A percentile compares a stretch with the other conserved stretches of the same genome.
These are phyloP conservation scores for Elachura formosa DNA, from an alignment of 2,113 vertebrate species.

Conservation along the genomic window DNA sequence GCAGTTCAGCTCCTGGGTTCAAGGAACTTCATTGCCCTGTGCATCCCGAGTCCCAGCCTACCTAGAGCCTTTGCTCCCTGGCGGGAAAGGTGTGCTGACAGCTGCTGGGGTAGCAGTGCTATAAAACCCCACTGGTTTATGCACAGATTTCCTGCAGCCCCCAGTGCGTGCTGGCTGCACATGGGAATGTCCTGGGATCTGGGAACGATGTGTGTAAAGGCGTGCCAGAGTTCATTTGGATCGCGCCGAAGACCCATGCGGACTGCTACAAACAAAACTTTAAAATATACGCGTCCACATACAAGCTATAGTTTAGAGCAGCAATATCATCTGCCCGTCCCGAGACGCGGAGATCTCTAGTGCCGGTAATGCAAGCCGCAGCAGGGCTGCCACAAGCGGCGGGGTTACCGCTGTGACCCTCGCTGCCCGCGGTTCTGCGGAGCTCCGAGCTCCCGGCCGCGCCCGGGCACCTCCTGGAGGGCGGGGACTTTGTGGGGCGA, in stretches of 20 bases:
- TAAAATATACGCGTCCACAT: not conserved
- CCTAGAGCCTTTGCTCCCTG: not conserved
- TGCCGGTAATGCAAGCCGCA: not conserved
- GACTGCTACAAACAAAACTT: constrained; percentile 26
- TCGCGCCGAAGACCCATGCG: fast-evolving
- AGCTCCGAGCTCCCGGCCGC: not conserved
- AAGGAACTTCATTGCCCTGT: not conserved
- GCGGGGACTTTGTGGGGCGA: not conserved
- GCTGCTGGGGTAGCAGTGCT: not conserved
- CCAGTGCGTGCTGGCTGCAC: not conserved
- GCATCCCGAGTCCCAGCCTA: not conserved
- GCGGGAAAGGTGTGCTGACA: not conserved
- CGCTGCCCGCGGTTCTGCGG: not conserved
- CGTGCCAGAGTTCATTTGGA: not conserved
- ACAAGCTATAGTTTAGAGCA: not conserved
- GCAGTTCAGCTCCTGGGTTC: not conserved
- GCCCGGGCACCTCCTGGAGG: not conserved
- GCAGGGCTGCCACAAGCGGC: not conserved
- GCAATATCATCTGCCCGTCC: not conserved
- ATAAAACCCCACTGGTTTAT: not conserved
- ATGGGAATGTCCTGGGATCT: not conserved
- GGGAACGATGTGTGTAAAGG: not conserved
- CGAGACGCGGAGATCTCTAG: not conserved
- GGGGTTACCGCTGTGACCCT: not conserved
- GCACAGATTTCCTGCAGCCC: not conserved